Evolutionary conservation across 2,797 vertebrate genomes (phyloP).

Genomic region (Basileuterus tristriatus): DNA sequence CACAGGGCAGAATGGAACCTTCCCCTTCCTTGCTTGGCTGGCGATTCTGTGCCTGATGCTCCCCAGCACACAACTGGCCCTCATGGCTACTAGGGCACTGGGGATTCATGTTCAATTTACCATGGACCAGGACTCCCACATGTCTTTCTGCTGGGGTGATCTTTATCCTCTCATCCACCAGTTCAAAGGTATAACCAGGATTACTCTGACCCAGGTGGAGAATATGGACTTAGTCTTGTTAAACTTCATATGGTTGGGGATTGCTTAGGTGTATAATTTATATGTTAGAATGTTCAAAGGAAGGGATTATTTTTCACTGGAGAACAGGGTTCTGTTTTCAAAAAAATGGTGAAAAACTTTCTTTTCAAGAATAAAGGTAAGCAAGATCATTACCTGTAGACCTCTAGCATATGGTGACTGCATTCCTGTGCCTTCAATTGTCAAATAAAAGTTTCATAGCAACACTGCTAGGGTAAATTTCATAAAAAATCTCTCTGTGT

Average conservation of each 20-base stretch:
- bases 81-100: neutral
- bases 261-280: neutral
- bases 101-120: neutral
- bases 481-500: neutral
- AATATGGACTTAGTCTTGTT: neutral
- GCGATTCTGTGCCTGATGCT: rapidly evolving
- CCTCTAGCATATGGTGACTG: neutral
- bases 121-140: rapidly evolving
- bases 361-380: neutral
- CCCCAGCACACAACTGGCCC: rapidly evolving
- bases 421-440: neutral
- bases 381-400: neutral
- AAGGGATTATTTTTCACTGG: neutral
- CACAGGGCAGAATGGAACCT: too few species aligned
- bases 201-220: neutral
- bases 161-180: neutral
- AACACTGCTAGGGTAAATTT: neutral
- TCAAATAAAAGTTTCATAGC: neutral
- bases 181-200: neutral
- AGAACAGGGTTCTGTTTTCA: neutral
- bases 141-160: neutral
- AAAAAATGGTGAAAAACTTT: neutral
- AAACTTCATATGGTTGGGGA: neutral
- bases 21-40: rapidly evolving
- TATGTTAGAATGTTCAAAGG: neutral